Evolutionary conservation across 2,888 invertebrate genomes (phyloP), one percentile per base, ranked within the genome.

Genomic region (Rugalucina vietnamica): DNA sequence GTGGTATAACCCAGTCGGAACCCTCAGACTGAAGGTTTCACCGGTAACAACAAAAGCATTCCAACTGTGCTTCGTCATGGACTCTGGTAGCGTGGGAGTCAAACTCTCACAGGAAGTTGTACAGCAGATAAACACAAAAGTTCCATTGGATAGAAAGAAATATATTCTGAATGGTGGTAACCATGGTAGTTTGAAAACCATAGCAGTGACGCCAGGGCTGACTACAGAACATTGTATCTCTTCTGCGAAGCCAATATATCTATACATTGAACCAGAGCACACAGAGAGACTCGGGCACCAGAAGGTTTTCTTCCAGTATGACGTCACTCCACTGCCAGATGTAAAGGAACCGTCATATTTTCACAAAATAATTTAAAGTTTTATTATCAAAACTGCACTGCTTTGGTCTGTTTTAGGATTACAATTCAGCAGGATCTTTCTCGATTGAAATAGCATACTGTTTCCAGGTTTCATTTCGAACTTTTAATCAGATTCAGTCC

Each of bases 231-330:
- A 85, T 24, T 92, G 92, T 81, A 71, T 90, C 14, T 71, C 85
- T 43, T 84, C 90, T 21, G 50, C 76, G 12, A 82, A 79, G 43
- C 80, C 88, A 14, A 80, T 91, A 8, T 74, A 85, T 24, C 80
- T 92, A 34, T 92, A 88, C 85, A 77, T 91, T 39, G 92, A 92
- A 82, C 88, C 91, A 70, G 92, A 89, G 76, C 73, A 81, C n/a
- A 76, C 80, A 8, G 81, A 85, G 14, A 73, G 76, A 37, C 77
- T 84, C 5, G 91, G 90, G 2, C 85, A 88, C 36, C 85, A 89
- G 27, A 89, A 81, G 70, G 87, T 91, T 1, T 79, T 81, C 0
- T 86, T 92, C 37, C 79, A 87, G 76, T 90, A 90, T 82, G 90
- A 91, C 73, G 86, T 89, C 71, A 85, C 87, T 49, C 82, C 74